Evolutionary conservation across 2,113 vertebrate genomes (phyloP).

Genomic region (Callaeas wilsoni): DNA sequence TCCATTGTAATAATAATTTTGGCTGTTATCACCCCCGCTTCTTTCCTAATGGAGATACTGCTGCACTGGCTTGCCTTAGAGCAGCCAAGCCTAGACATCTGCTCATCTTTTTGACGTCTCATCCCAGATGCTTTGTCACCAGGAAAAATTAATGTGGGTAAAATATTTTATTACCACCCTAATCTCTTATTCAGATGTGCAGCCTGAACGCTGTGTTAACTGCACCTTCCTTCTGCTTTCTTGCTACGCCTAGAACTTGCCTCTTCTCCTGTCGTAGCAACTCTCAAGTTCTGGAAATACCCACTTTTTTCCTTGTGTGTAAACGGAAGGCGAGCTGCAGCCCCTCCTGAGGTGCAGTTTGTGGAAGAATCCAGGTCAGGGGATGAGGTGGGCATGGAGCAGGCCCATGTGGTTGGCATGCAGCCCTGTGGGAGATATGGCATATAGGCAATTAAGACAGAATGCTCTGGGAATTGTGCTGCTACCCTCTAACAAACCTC

Average conservation of each 20-base stretch:
- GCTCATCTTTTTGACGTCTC: slow-evolving; percentile 61
- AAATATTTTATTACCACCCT: slow-evolving; percentile 17
- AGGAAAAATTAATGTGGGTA: slow-evolving; percentile 27
- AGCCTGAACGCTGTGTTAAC: not conserved
- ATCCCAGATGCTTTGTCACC: slow-evolving; percentile 56
- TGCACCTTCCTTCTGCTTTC: not conserved
- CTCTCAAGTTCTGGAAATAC: not conserved
- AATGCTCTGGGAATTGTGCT: slow-evolving; percentile 65
- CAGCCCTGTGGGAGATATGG: slow-evolving; percentile 55
- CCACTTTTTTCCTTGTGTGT: not conserved
- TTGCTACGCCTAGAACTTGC: not conserved
- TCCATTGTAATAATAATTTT: slow-evolving; percentile 44
- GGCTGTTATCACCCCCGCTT: not conserved
- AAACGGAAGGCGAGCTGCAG: not conserved
- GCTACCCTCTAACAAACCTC: slow-evolving; percentile 54
- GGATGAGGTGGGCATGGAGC: slow-evolving; percentile 45
- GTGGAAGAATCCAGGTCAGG: slow-evolving; percentile 40
- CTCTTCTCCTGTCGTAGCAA: not conserved
- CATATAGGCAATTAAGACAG: slow-evolving; percentile 63
- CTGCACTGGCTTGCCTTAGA: slow-evolving; percentile 26
- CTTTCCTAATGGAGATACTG: slow-evolving; percentile 13
- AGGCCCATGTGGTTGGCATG: slow-evolving; percentile 57
- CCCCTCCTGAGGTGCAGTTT: slow-evolving; percentile 4
- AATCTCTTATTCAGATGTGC: not conserved
- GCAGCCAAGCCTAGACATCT: slow-evolving; percentile 56